Conservation (phyloP, 2,888 invertebrate species). For the Isoperla grammatica region DNA sequence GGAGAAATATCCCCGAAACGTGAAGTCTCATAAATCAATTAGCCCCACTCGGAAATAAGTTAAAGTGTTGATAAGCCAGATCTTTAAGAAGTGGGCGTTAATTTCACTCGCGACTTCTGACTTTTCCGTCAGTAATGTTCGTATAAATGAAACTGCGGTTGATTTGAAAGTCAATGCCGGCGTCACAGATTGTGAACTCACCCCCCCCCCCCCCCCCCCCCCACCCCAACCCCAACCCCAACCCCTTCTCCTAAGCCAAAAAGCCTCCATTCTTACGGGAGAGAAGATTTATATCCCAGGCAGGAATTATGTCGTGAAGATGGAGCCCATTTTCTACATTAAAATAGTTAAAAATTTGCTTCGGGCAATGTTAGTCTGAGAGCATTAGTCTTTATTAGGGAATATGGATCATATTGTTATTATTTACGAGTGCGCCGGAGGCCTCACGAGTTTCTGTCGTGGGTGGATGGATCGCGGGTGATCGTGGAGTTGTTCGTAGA, state of each 20-base stretch:
- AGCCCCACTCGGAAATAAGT: slow-evolving; percentile 7
- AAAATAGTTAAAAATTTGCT: slow-evolving; percentile 14
- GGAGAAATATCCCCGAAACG: neutral
- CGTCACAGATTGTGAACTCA: slow-evolving; percentile 22
- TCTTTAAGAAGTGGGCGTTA: slow-evolving; percentile 9
- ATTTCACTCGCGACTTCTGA: slow-evolving; percentile 6
- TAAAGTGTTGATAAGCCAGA: slow-evolving; percentile 8
- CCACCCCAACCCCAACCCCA: neutral
- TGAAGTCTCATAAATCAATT: slow-evolving; percentile 13
- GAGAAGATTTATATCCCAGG: slow-evolving; percentile 6
- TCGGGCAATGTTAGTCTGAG: slow-evolving; percentile 5
- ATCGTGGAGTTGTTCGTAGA: too few species aligned
- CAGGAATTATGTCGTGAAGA: slow-evolving; percentile 9
- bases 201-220: neutral
- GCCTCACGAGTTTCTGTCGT: neutral
- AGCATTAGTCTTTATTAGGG: slow-evolving; percentile 15
- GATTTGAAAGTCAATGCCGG: slow-evolving; percentile 24
- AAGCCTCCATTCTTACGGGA: slow-evolving; percentile 1
- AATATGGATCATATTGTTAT: slow-evolving; percentile 11
- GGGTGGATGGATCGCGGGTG: slow-evolving; percentile 3
- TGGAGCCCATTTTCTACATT: slow-evolving; percentile 7
- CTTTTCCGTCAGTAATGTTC: slow-evolving; percentile 3
- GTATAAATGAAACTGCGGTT: slow-evolving; percentile 17
- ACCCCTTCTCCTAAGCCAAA: too few species aligned
- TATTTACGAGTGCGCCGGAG: slow-evolving; percentile 4